Conservation (phyloP, 2,888 invertebrate genomes). For the Augochlorella aurata region DNA sequence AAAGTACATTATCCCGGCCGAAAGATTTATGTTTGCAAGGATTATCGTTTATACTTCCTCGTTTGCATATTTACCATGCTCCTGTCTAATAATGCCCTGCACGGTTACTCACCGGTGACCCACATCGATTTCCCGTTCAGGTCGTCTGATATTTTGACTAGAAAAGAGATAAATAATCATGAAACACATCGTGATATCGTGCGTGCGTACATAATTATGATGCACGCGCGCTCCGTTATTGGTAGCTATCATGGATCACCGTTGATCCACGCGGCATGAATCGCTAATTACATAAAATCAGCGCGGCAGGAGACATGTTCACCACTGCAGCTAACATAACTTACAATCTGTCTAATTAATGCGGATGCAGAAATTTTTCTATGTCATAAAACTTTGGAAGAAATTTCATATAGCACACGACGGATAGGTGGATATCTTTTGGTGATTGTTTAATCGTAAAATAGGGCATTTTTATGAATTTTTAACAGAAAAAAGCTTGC, state of each 20-base stretch:
- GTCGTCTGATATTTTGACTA: background rate
- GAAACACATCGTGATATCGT: background rate
- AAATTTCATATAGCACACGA: too few species aligned
- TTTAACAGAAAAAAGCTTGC: too few species aligned
- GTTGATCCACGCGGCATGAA: background rate
- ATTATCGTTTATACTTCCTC: slow-evolving; percentile 22
- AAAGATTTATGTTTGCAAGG: background rate
- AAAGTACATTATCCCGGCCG: background rate
- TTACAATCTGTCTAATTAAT: background rate
- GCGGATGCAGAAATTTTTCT: background rate
- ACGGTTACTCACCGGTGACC: background rate
- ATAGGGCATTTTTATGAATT: too few species aligned
- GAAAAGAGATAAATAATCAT: background rate
- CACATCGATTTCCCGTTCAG: background rate
- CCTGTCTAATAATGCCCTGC: background rate
- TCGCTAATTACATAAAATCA: background rate
- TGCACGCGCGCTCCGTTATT: background rate
- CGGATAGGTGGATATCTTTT: too few species aligned
- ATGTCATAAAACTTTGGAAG: too few species aligned
- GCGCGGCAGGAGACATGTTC: background rate
- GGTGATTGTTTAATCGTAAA: too few species aligned
- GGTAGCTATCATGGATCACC: background rate
- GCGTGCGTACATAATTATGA: background rate
- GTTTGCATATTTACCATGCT: slow-evolving; percentile 10
- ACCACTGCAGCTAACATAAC: too few species aligned